Evolutionary conservation across 2,113 vertebrate species (phyloP).

Genomic region (Edolisoma coerulescens): DNA sequence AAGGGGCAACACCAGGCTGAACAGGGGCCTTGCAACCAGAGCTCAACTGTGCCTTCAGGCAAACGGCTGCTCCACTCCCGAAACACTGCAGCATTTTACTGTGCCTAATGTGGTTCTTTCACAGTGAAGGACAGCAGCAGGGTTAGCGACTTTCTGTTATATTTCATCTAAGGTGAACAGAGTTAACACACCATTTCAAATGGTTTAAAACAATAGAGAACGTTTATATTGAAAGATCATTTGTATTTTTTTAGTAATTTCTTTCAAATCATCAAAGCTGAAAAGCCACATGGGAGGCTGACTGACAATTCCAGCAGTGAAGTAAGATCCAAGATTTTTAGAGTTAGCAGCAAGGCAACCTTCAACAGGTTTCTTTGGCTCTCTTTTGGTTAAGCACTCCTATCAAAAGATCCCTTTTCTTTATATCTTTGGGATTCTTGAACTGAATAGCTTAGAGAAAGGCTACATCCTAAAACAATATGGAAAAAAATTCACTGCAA

Average conservation of each 20-base stretch:
- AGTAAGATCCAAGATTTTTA: not conserved
- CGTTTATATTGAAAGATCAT: not conserved
- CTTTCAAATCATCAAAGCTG: not conserved
- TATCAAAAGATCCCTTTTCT: not conserved
- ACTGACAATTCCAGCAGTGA: not conserved
- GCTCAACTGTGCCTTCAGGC: not conserved
- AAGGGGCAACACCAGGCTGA: not conserved
- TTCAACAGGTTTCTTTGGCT: not conserved
- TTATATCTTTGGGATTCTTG: not conserved
- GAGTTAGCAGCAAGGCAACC: not conserved
- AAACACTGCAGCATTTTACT: not conserved
- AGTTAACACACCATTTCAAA: not conserved
- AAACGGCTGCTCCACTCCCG: not conserved
- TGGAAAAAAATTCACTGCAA: not conserved
- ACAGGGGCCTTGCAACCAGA: rapidly evolving
- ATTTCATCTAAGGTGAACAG: not conserved
- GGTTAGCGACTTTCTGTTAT: not conserved
- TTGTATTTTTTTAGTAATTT: not conserved
- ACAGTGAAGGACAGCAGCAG: not conserved
- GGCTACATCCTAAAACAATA: not conserved
- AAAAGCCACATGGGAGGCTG: not conserved
- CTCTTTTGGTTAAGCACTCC: not conserved
- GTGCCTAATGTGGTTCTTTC: not conserved
- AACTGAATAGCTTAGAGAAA: not conserved
- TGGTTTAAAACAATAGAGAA: not conserved